Base-by-base conservation (phyloP, 1,140 invertebrate genomes). In the Euborellia annulipes region DNA sequence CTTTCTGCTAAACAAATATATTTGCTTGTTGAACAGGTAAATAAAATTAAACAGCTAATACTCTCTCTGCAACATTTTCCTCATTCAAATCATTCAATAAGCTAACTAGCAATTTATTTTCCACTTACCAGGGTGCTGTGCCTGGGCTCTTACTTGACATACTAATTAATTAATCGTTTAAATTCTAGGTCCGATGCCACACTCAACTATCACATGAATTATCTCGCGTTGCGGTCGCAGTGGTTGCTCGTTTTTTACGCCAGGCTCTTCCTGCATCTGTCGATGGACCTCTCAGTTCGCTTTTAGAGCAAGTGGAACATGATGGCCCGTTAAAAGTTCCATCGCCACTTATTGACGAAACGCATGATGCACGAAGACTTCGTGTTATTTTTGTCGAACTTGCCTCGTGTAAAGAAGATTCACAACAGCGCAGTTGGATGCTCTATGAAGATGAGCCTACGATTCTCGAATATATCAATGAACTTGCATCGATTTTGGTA, bases 391-490 rank as follows among this genome's bases (percentile, higher is more conserved):
- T 93, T 48, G 73, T 71, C 23, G 78, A 88, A 53, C 63, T 95
- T 42, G 83, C 81, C 9, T 81, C 78, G 38, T 88, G 85, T 51
- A 90, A 90, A 52, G 86, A 92, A 61, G 89, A 94, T 58, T 85
- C 87, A 0, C 88, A 95, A 58, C 89, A 95, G 55, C 69, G 90
- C 52, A 88, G 83, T 51, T 94, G 89, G 89, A 85, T 87, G 56
- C 65, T 94, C 3, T 83, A 93, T 63, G 88, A 93, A 63, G 89
- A 95, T 63, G 86, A 92, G 54, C 71, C 72, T 43, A 78, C 82
- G 46, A 93, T 94, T 57, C 74, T 78, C 34, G 78, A 82, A 49
- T 81, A 87, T 57, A 71, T 93, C 7, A 72, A 79, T 41, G 85
- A 92, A 59, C 66, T 93, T 13, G 78, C 84, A 7, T 85, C 81